Base-by-base conservation (phyloP, 2,797 vertebrate species). In the Tokudaia muenninki region DNA sequence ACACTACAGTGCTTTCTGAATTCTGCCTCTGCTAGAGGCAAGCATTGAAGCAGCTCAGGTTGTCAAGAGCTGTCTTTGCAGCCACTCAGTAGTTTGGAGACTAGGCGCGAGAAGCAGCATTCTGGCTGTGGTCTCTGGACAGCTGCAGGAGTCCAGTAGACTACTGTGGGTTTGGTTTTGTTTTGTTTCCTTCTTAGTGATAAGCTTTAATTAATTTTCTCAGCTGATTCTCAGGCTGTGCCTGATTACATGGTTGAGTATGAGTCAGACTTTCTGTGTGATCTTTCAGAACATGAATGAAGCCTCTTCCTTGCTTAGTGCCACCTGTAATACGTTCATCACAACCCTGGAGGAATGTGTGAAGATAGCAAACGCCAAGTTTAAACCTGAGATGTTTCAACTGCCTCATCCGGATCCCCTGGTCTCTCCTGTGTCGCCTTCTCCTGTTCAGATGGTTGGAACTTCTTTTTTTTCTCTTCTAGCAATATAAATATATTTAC, bases 341-440 rank as follows among this genome's bases (percentile, higher is more conserved):
- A 99, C 99, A 98, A 99, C 99, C 0, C 98, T 99, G 95, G 99
- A 99, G 98, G 99, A 99, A 98, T 99, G 99, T 98, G 99, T 99
- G 99, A 99, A 99, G 97, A 99, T 99, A 22, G 99, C 99, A 29
- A 99, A 99, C 98, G 99, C 99, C 98, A 99, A 99, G 98, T 98
- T 99, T 98, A 99, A 99, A 90, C 99, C 99, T 70, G 99, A 99
- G 98, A 99, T 99, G 98, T 99, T 99, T 98, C 99, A 99, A 61
- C 97, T 99, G 92, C 98, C 98, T 96, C 99, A 99, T 84, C 98
- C 98, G 12, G 99, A 99, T 98, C 98, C 99, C 17, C 98, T 99
- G 92, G 98, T 99, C 98, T 99, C 99, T 97, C 99, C 99, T 26
- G 99, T 99, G 95, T 99, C 99, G 29, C 99, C 99, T n/a, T 99